Conservation (phyloP, 2,113 vertebrate genomes). For the Dascyllus trimaculatus region DNA sequence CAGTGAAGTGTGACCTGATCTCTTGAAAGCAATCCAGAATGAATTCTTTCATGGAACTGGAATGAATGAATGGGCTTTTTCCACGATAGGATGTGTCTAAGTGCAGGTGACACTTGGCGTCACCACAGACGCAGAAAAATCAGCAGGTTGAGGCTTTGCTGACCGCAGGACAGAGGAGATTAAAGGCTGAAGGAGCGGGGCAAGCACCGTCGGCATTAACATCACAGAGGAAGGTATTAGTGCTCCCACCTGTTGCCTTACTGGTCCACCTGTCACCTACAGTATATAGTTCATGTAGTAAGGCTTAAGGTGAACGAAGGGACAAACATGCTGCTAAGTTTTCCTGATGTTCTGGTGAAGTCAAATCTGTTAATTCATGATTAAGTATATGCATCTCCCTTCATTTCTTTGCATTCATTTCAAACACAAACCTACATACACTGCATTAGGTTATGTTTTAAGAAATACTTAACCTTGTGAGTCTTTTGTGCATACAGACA, state of each 20-base stretch:
- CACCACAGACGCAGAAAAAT: neutral
- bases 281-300: neutral
- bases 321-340: neutral
- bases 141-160: constrained; percentile 42
- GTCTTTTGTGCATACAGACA: neutral
- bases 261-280: constrained; percentile 40
- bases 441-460: neutral
- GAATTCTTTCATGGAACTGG: neutral
- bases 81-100: neutral
- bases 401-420: neutral
- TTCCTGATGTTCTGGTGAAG: neutral
- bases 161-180: constrained; percentile 57
- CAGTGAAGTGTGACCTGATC: no score
- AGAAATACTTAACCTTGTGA: constrained; percentile 13
- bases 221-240: constrained; percentile 52
- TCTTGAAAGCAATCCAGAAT: no score
- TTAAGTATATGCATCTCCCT: neutral
- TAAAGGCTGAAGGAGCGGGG: constrained; percentile 61
- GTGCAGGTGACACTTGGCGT: constrained; percentile 12
- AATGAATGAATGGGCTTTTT: neutral
- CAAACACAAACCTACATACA: neutral
- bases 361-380: neutral
- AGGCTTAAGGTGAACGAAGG: constrained; percentile 35
- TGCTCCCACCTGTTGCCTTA: constrained; percentile 47
- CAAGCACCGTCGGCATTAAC: constrained; percentile 13